Percentiles rank a stretch among this genome's conserved stretches.
Evolutionary conservation across 2,888 invertebrate genomes (phyloP).

Genomic region (Meloe dianella): DNA sequence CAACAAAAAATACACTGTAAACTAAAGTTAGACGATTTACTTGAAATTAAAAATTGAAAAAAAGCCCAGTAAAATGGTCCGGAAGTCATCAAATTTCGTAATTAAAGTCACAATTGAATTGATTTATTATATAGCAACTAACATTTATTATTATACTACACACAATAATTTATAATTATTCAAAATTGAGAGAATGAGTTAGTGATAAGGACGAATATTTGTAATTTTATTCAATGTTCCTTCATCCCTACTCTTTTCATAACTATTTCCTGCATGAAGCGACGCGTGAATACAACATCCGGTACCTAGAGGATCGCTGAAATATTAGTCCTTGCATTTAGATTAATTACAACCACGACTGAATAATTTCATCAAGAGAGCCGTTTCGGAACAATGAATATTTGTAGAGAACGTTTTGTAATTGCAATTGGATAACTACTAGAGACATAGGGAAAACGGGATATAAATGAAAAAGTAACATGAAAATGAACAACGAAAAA

Average conservation of each 20-base stretch:
- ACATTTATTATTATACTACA: neutral
- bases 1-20: neutral
- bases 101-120: no score
- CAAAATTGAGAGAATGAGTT: neutral
- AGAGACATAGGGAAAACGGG: neutral
- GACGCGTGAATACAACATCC: constrained; percentile 42
- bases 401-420: constrained; percentile 14
- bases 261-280: constrained; percentile 37
- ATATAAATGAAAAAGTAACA: neutral
- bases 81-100: no score
- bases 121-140: no score
- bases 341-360: constrained; percentile 43
- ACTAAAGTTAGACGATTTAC: no score
- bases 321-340: constrained; percentile 45
- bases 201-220: neutral
- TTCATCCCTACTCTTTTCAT: constrained; percentile 24
- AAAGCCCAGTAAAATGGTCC: neutral
- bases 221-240: neutral
- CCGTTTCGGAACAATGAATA: constrained; percentile 29
- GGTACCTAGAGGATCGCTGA: constrained; percentile 35
- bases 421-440: constrained; percentile 7
- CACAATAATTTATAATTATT: neutral
- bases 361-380: constrained; percentile 35
- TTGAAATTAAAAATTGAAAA: neutral
- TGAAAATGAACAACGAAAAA: neutral